Evolutionary conservation across 2,888 invertebrate genomes (phyloP), one percentile per base, ranked within the genome.

Genomic region (Atrina japonica): DNA sequence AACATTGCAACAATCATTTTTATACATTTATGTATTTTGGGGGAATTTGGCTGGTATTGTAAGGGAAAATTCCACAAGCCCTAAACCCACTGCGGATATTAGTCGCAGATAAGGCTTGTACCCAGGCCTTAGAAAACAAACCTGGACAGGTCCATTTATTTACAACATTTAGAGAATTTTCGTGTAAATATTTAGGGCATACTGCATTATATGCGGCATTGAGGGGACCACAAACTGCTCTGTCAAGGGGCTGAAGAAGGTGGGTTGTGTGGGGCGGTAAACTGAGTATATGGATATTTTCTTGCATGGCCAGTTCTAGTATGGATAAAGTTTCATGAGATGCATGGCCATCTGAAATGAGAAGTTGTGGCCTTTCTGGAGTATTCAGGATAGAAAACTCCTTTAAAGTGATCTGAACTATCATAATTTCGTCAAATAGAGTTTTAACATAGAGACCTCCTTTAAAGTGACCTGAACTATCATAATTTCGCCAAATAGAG

Each of bases 281-380:
- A 14, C 72, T 55, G 2, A 75, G 59, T 11, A 77, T 66, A 23
- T 61, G 50, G n/a, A 73, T 75, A 7, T 75, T 47, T 27, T 81
- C 63, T 21, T 69, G 53, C 16, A 61, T 68, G 2, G 80, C 78
- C 35, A 60, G 25, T 47, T 77, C 76, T 7, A 81, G 43, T 14
- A 80, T 65, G 0, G 64, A 74, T 6, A 76, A 56, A 1, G 66
- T 69, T 67, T 80, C 78, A 56, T 81, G 78, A 1, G 74, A 76
- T 9, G 67, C 56, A 56, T 81, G 77, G 14, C 76, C 76, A 55
- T 83, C 83, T 25, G 81, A 49, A 25, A 83, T 70, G 0, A 81
- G 60, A 0, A 83, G 68, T 41, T 80, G 81, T 3, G 83, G 80
- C n/a, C 83, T 63, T 41, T 70, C 66, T n/a, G n/a, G n/a, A n/a